phyloP scores from a whole-genome alignment of 2,113 vertebrate species.

The Steatornis caripensis region DNA sequence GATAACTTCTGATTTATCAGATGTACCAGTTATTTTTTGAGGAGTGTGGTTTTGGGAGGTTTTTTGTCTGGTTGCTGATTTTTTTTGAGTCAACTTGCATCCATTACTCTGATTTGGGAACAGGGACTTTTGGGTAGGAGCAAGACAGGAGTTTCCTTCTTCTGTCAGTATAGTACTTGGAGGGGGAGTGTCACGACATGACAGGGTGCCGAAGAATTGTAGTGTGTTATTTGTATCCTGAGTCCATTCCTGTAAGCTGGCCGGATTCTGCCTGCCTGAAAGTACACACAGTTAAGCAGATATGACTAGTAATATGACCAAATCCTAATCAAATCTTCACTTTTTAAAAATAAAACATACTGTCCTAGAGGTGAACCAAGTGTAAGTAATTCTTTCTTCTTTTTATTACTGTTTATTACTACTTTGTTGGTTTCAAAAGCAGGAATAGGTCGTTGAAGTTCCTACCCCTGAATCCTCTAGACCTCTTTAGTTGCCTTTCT shows the following conservation, averaged over 20 bases:
- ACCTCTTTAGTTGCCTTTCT: neutral
- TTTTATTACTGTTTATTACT: neutral
- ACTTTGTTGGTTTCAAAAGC: neutral
- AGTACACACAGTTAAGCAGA: neutral
- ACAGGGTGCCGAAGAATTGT: neutral
- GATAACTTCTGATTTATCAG: neutral
- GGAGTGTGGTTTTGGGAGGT: accelerated
- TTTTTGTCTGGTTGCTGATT: neutral
- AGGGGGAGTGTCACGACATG: neutral
- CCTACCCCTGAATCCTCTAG: neutral
- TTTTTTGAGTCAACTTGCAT: neutral
- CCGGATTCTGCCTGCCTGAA: neutral
- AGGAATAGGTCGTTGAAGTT: neutral
- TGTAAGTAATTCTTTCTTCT: neutral
- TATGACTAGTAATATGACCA: neutral
- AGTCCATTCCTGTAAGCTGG: accelerated
- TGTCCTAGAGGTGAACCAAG: neutral
- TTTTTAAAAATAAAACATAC: neutral
- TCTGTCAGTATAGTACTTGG: neutral
- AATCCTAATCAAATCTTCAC: neutral
- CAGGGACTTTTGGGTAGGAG: neutral
- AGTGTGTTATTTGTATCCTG: accelerated
- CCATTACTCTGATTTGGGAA: neutral
- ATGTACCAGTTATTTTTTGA: neutral
- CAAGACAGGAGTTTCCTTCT: neutral